Evolutionary conservation across 2,888 invertebrate species (phyloP).

Genomic region (Eupithecia exiguata): DNA sequence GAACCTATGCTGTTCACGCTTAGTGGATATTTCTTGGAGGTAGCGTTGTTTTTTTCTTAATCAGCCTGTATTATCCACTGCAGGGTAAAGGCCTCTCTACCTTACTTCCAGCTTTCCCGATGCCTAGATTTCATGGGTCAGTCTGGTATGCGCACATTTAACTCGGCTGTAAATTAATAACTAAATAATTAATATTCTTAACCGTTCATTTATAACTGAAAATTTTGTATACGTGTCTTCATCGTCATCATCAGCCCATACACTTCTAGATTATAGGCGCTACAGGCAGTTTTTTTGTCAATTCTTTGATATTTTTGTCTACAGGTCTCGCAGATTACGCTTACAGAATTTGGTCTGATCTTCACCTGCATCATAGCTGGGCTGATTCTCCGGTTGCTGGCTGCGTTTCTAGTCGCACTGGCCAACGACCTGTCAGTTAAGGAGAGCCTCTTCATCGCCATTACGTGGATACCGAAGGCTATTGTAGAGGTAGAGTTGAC

Average conservation of each 20-base stretch:
- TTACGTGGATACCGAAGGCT: constrained; percentile 80
- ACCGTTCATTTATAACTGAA: not conserved
- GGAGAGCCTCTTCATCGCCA: constrained; percentile 72
- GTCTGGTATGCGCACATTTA: too few species aligned
- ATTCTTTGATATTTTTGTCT: not conserved
- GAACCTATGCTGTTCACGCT: constrained; percentile 78
- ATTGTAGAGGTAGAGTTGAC: constrained; percentile 72
- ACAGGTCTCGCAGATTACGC: constrained; percentile 66
- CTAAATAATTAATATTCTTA: too few species aligned
- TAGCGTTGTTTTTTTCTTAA: constrained; percentile 44
- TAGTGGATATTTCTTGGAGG: constrained; percentile 76
- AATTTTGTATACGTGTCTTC: too few species aligned
- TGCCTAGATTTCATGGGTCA: too few species aligned
- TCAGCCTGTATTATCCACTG: not conserved
- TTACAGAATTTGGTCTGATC: constrained; percentile 66
- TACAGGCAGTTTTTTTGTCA: too few species aligned
- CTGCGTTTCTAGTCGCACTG: constrained; percentile 72
- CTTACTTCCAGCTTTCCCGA: too few species aligned
- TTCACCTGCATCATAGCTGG: constrained; percentile 69
- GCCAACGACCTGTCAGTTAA: constrained; percentile 69
- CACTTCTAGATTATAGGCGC: not conserved
- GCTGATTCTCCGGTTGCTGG: constrained; percentile 66
- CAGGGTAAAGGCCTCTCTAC: too few species aligned
- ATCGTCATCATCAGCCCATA: not conserved
- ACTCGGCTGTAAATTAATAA: too few species aligned